A percentile compares a stretch with the other conserved stretches of the same genome.
Conservation (phyloP, 2,888 invertebrate species). For the Scotopteryx bipunctaria region DNA sequence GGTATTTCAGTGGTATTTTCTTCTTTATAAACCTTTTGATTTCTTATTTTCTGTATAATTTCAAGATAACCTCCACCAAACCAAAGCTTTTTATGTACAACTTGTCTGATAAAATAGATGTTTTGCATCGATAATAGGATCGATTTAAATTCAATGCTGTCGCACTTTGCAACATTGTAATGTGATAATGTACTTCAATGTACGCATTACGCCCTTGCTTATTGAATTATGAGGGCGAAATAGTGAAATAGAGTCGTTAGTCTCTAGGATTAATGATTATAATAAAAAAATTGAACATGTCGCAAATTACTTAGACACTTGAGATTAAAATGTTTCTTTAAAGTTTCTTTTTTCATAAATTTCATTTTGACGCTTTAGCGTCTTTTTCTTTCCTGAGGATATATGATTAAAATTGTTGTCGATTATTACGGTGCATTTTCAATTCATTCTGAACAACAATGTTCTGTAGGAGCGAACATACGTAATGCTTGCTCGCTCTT, state of each 20-base stretch:
- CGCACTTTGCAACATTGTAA: slow-evolving; percentile 34
- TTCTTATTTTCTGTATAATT: neutral
- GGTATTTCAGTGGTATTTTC: no score
- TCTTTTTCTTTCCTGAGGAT: no score
- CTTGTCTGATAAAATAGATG: slow-evolving; percentile 32
- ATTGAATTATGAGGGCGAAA: slow-evolving; percentile 20
- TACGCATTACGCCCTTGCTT: slow-evolving; percentile 25
- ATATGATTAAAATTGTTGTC: no score
- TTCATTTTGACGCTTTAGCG: no score
- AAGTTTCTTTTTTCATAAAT: no score
- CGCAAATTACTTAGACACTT: no score
- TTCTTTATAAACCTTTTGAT: no score
- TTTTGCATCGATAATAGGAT: slow-evolving; percentile 49
- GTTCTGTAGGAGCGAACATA: no score
- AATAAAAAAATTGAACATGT: slow-evolving; percentile 1
- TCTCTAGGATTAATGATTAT: slow-evolving; percentile 11
- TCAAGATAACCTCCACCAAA: neutral
- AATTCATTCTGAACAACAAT: no score
- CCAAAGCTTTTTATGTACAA: neutral
- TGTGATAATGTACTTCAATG: slow-evolving; percentile 17
- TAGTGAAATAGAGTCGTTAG: slow-evolving; percentile 30
- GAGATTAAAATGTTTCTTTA: no score
- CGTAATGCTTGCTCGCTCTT: no score
- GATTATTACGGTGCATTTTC: no score
- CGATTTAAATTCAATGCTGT: slow-evolving; percentile 59